Base-by-base conservation (phyloP, 2,888 invertebrate genomes). In the Psylliodes chrysocephalus region DNA sequence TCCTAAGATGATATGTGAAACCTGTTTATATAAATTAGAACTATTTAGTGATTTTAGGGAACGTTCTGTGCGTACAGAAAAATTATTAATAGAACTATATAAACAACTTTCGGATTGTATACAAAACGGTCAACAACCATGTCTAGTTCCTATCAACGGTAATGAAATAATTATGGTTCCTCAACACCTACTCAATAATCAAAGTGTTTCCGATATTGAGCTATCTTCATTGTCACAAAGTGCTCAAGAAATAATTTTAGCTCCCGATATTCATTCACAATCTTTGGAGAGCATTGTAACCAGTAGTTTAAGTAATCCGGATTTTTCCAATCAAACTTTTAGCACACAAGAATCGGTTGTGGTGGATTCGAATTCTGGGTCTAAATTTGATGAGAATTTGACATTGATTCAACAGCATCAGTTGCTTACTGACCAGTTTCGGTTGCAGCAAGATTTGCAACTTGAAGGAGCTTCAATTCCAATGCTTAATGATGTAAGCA, bases 1-100 rank as follows among this genome's bases (percentile, higher is more conserved):
- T 46, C 87, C 87, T 15, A 88, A 88, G 81, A 84, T 86, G 75
- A 83, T 88, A 2, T 88, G 87, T 70, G 84, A 85, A 67, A 83
- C 84, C 47, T 87, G 87, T 71, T 80, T 86, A 8, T 86, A 83
- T 67, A 87, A 87, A 73, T 73, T 88, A 55, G 87, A 88, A 68
- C 78, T 85, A 52, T 78, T 87, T 57, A 85, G 83, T 71, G 86
- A 87, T 55, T 87, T 88, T 75, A 82, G 86, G 59, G 85, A 86
- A 69, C 84, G 85, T 70, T 84, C 85, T 68, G 71, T 86, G 19
- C 83, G 84, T 61, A 86, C 87, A 0, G 87, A 87, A 75, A 81
- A 78, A 56, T 78, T 86, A 68, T 82, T 87, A 54, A 77, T 81
- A 46, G 80, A 79, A 55, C 62, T 83, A 59, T 77, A 79, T 46